A percentile compares a stretch with the other conserved stretches of the same genome.
Evolutionary conservation across 2,888 invertebrate genomes (phyloP).

Genomic region (Ochropacha duplaris): DNA sequence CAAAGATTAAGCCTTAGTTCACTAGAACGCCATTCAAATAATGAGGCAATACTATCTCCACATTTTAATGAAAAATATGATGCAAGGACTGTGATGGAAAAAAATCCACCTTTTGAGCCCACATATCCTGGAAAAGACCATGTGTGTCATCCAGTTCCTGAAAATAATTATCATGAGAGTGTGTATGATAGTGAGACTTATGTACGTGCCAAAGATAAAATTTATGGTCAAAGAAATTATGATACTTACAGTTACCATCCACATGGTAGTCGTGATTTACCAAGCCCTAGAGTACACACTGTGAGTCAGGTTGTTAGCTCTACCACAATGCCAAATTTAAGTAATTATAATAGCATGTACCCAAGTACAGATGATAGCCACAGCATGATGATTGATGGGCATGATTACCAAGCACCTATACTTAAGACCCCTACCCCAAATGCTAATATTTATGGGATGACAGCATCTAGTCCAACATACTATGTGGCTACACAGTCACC

Average conservation of each 20-base stretch:
- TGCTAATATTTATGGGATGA: constrained; percentile 65
- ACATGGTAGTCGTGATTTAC: constrained; percentile 60
- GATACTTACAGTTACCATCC: constrained; percentile 72
- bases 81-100: constrained; percentile 55
- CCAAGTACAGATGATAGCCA: constrained; percentile 31
- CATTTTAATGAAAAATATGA: constrained; percentile 65
- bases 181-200: constrained; percentile 67
- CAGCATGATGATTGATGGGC: constrained; percentile 40
- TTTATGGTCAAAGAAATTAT: constrained; percentile 68
- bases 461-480: constrained; percentile 71
- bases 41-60: constrained; percentile 59
- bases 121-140: constrained; percentile 66
- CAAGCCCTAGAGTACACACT: constrained; percentile 69
- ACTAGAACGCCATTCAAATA: constrained; percentile 65
- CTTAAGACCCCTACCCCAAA: constrained; percentile 62
- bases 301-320: constrained; percentile 77
- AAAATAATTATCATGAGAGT: constrained; percentile 68
- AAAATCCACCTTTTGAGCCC: constrained; percentile 59
- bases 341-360: constrained; percentile 66
- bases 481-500: constrained; percentile 74
- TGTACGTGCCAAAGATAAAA: constrained; percentile 68
- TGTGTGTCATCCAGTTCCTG: constrained; percentile 56
- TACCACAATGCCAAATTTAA: constrained; percentile 78
- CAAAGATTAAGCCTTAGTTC: constrained; percentile 71
- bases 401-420: constrained; percentile 55